These are phyloP conservation scores for Mustelus asterias DNA, from an alignment of 2,113 vertebrate genomes.

Conservation along the genomic window DNA sequence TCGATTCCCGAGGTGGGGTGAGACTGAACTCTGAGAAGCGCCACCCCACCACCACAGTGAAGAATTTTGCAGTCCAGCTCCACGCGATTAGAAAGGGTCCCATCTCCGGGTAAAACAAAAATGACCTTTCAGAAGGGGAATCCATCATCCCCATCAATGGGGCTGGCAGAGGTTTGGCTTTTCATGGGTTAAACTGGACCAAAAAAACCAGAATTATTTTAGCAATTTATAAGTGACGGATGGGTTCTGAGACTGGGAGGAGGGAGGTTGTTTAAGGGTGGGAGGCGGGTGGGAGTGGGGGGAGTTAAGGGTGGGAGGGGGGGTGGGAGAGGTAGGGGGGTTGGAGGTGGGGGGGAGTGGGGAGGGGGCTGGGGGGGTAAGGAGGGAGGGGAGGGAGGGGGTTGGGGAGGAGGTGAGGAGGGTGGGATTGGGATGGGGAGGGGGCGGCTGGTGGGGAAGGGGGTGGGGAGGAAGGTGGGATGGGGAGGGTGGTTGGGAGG, in stretches of 20 bases:
- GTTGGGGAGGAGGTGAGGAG: background rate
- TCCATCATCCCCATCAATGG: background rate
- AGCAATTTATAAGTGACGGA: background rate
- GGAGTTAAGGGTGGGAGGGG: background rate
- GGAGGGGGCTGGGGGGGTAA: too few relatives aligned
- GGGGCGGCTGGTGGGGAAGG: too few relatives aligned
- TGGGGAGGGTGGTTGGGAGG: background rate
- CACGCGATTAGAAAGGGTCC: background rate
- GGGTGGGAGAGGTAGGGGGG: too few relatives aligned
- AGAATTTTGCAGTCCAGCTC: background rate
- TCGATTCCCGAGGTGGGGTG: background rate
- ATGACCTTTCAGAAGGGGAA: background rate
- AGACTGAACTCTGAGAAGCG: background rate
- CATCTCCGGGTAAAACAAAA: background rate
- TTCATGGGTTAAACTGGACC: background rate
- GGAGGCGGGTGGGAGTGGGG: too few relatives aligned
- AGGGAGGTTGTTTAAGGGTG: background rate
- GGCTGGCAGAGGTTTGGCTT: too few relatives aligned
- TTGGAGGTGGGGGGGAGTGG: too few relatives aligned
- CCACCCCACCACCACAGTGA: too few relatives aligned
- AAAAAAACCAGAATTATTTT: too few relatives aligned
- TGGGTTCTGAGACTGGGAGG: background rate
- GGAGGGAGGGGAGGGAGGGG: background rate
- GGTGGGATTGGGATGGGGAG: background rate
- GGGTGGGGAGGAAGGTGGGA: background rate